Base-by-base conservation (phyloP, 2,888 invertebrate genomes). In the Syritta pipiens region DNA sequence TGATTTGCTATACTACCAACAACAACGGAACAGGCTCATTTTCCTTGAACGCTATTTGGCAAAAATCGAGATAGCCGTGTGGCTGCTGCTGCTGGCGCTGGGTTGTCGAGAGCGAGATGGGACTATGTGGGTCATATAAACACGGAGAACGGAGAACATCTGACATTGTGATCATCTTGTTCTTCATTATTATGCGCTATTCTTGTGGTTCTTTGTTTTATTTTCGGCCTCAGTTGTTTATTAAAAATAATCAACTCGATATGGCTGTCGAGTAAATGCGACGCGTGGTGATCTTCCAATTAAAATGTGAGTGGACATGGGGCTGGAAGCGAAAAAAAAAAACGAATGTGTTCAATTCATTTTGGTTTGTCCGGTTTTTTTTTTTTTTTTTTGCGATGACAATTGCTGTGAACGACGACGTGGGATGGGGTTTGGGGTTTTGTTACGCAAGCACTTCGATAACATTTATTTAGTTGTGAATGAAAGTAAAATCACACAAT, bases 391-490 rank as follows among this genome's bases (percentile, higher is more conserved):
- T n/a, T n/a, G n/a, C n/a, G n/a, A n/a, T n/a, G n/a, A n/a, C n/a
- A n/a, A n/a, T n/a, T 37, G 37, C 37, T 17, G 17, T 7, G 17
- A n/a, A 37, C 37, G 59, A 35, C n/a, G 10, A 28, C 17, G 49
- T 12, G 7, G 40, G 19, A 44, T 75, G 60, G 26, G 26, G 37
- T 67, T 48, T 30, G 19, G 46, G 2, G 22, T 12, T 51, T 75
- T 48, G 60, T 76, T 76, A 57, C 42, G 69, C 55, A 76, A 69
- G 48, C 75, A 57, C 35, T 57, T 76, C 49, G 48, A 62, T 69
- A 65, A 14, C 40, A 28, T 3, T 10, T 51, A 63, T 51, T 24
- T 26, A 40, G 30, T 46, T n/a, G 26, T 24, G n/a, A 55, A 62
- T 49, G 35, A 65, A 53, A 65, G 65, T 65, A 65, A 53, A 65